Base-by-base conservation (phyloP, 2,797 vertebrate species). In the Scarus forsteni region DNA sequence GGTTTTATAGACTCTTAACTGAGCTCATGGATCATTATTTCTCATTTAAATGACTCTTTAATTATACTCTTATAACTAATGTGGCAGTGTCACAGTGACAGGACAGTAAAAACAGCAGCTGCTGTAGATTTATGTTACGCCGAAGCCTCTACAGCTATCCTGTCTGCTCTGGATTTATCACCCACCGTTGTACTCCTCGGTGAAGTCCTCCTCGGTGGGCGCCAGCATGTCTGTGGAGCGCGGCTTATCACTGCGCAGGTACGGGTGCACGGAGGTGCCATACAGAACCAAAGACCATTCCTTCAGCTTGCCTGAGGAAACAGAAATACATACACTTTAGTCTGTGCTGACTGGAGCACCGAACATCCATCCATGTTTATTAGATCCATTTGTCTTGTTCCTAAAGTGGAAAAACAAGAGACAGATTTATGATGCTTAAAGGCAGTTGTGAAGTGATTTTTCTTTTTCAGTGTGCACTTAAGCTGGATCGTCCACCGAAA, bases 241-340 rank as follows among this genome's bases (percentile, higher is more conserved):
- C 8, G 95, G 89, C 76, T 95, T 95, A 18, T 97, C 98, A 84
- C 93, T 84, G 93, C 95, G 92, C 39, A 90, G 64, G 85, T 99
- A 98, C 0, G 98, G 98, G 86, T 99, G 97, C 65, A 96, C 92
- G 0, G 97, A 97, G 36, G 98, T 99, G 63, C 98, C 98, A 52
- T 99, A 99, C 13, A 99, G 94, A 64, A 99, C 96, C 89, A 99
- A 89, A 3, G 98, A 98, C 98, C 98, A 99, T 89, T 99, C 98
- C 92, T 99, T 99, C 89, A 99, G 93, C 90, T 99, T 99, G 40
- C 98, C 98, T 99, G 66, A 46, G 57, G 44, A 84, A 52, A 83
- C 72, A 42, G 9, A 62, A 14, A 45, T 8, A 65, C 18, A 60
- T 8, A 13, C 46, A 45, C 11, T 53, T 57, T 10, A 38, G 15